Evolutionary conservation across 2,797 vertebrate genomes (phyloP).

Genomic region (Anguilla megastoma): DNA sequence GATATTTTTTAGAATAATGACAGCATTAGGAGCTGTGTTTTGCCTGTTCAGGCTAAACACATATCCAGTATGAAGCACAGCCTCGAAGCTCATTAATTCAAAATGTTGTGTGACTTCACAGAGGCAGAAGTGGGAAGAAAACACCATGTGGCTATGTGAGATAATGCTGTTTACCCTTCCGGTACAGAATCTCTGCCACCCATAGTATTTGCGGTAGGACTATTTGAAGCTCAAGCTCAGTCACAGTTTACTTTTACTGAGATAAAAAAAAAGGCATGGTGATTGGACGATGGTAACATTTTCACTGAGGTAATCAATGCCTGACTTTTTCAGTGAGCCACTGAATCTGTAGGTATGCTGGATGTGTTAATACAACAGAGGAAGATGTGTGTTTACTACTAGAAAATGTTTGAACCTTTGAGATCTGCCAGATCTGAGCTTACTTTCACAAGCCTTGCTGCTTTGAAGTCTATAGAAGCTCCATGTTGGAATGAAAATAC

Average conservation of each 20-base stretch:
- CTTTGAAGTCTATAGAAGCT: not conserved
- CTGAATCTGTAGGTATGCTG: not conserved
- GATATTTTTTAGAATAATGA: not conserved
- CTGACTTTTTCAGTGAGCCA: not conserved
- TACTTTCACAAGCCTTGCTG: not conserved
- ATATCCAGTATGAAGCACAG: not conserved
- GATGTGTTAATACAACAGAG: not conserved
- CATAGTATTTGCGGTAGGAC: not conserved
- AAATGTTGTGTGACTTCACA: not conserved
- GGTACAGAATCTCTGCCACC: not conserved
- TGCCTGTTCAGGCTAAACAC: not conserved
- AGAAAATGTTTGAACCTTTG: not conserved
- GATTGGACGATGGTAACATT: not conserved
- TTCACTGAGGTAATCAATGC: not conserved
- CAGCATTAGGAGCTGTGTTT: not conserved
- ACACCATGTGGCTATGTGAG: not conserved
- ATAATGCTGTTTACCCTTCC: not conserved
- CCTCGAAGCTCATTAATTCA: not conserved
- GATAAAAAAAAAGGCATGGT: not conserved
- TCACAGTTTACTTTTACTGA: not conserved
- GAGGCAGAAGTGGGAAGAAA: not conserved
- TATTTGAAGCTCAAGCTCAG: not conserved
- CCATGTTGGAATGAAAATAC: too few species aligned
- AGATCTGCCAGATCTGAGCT: not conserved
- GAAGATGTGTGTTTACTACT: not conserved